Evolutionary conservation across 2,888 invertebrate species (phyloP).

Genomic region (Ornithoptera alexandrae): DNA sequence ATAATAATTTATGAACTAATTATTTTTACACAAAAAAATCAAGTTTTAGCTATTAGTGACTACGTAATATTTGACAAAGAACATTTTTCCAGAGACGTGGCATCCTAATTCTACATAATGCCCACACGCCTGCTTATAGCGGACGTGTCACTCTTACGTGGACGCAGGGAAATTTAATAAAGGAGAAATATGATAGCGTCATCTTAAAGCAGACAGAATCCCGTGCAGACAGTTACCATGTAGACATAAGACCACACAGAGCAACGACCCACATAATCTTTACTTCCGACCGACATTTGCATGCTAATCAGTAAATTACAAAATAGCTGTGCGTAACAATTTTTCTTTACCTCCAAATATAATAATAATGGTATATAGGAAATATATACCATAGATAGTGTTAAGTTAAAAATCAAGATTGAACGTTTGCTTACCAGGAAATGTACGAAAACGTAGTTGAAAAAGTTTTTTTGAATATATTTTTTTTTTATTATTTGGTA

Average conservation of each 20-base stretch:
- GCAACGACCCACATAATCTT: constrained; percentile 40
- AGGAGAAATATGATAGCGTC: constrained; percentile 69
- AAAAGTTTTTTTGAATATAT: too few species aligned
- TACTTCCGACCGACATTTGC: constrained; percentile 42
- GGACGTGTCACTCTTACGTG: constrained; percentile 60
- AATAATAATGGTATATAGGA: background rate
- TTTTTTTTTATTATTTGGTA: too few species aligned
- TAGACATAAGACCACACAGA: constrained; percentile 35
- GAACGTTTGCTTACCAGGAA: background rate
- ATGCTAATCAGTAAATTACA: constrained; percentile 44
- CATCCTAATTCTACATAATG: constrained; percentile 33
- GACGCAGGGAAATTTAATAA: constrained; percentile 66
- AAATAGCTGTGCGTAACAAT: constrained; percentile 37
- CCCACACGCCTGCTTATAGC: constrained; percentile 52
- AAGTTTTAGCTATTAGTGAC: background rate
- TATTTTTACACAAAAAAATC: too few species aligned
- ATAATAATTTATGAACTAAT: too few species aligned
- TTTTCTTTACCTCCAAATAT: constrained; percentile 31
- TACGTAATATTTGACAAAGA: background rate
- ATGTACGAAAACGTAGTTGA: too few species aligned
- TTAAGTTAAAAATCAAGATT: background rate
- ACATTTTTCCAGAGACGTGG: constrained; percentile 1
- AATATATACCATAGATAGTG: background rate
- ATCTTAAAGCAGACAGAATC: constrained; percentile 49
- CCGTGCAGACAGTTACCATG: constrained; percentile 34